Evolutionary conservation across 2,888 invertebrate species (phyloP).

Genomic region (Congeria kusceri): DNA sequence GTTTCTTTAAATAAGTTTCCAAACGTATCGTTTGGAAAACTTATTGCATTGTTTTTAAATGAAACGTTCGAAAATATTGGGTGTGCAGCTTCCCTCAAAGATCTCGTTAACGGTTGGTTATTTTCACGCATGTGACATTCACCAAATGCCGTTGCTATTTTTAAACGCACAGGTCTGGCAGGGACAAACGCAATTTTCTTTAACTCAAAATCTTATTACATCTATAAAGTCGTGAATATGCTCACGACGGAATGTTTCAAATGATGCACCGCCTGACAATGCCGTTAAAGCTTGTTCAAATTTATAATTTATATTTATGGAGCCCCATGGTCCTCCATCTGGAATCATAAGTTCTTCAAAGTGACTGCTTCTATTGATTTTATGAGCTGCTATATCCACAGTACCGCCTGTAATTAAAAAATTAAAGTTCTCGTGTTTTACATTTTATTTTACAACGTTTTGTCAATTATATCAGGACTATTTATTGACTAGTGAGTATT

Average conservation of each 20-base stretch:
- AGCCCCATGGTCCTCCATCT: conserved; percentile 42
- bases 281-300: conserved; percentile 26
- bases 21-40: conserved; percentile 4
- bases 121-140: conserved; percentile 7
- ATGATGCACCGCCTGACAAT: conserved; percentile 27
- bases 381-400: conserved; percentile 41
- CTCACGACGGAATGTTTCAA: conserved; percentile 15
- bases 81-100: background rate
- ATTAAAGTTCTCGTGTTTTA: no score
- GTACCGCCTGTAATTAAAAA: conserved; percentile 44
- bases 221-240: conserved; percentile 28
- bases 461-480: no score
- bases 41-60: conserved; percentile 1
- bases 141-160: conserved; percentile 9
- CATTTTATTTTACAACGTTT: no score
- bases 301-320: conserved; percentile 35
- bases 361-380: conserved; percentile 2
- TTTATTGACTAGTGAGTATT: no score
- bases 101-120: conserved; percentile 4
- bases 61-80: background rate
- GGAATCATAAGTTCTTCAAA: conserved; percentile 41
- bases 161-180: conserved; percentile 1
- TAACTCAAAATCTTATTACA: conserved; percentile 30
- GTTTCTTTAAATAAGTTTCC: conserved; percentile 23
- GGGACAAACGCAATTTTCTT: conserved; percentile 32